phyloP scores from a whole-genome alignment of 2,113 vertebrate species.

The Cephalopterus ornatus region DNA sequence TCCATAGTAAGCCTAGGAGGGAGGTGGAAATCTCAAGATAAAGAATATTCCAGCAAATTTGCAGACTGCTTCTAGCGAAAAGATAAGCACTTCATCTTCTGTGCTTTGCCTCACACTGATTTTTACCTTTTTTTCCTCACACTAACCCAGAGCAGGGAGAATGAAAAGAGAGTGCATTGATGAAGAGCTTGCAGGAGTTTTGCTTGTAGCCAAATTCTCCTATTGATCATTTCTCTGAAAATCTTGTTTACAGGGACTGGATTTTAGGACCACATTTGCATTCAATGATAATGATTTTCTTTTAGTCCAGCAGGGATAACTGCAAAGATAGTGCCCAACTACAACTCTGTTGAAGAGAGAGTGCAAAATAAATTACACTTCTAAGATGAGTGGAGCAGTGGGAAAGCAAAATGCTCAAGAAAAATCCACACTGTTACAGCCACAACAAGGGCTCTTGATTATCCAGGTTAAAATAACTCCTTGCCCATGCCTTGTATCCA shows the following conservation, averaged over 20 bases:
- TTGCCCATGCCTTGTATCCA: neutral
- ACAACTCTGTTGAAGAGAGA: conserved; percentile 1
- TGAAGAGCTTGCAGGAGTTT: conserved; percentile 7
- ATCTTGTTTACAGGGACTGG: neutral
- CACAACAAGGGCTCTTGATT: neutral
- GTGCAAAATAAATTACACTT: conserved; percentile 1
- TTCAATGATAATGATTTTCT: conserved; percentile 46
- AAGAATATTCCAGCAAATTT: conserved; percentile 12
- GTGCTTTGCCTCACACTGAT: neutral
- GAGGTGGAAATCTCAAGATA: neutral
- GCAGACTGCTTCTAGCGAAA: neutral
- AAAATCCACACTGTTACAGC: neutral
- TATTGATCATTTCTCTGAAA: neutral
- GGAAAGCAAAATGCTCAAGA: conserved; percentile 14
- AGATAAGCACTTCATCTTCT: conserved; percentile 19
- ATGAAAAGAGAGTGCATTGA: neutral
- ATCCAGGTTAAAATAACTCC: neutral
- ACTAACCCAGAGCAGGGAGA: neutral
- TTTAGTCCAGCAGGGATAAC: conserved; percentile 9
- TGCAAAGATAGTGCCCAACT: conserved; percentile 6
- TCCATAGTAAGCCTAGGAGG: neutral
- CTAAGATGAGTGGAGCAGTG: neutral
- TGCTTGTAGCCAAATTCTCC: conserved; percentile 5
- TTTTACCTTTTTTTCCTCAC: neutral
- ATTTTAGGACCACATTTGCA: conserved; percentile 22